Evolutionary conservation across 2,797 vertebrate genomes (phyloP), one percentile per base, ranked within the genome.

Genomic region (Hafferia zeledoni): DNA sequence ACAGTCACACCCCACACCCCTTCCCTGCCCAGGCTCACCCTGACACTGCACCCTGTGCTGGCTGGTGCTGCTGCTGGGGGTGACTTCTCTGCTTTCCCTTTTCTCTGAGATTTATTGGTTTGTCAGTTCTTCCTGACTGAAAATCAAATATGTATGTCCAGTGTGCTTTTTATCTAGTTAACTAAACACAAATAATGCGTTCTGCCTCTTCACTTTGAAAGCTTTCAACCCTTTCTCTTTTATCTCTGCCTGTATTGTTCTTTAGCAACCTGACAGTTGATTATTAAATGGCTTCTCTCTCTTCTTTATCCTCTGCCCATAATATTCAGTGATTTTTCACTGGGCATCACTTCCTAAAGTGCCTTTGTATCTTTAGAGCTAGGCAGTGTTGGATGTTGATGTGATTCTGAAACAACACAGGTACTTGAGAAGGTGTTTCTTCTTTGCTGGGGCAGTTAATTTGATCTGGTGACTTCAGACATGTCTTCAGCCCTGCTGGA

Each of bases 161-260:
- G 79, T 31, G 55, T 60, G 70, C 90, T 93, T 96, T 94, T 93
- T 59, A 89, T 94, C 85, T 57, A 74, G 82, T 94, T 95, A 96
- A 94, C 93, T 91, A 96, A 97, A 95, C 70, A 90, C 80, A 95
- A 94, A 96, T 93, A 88, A 93, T 7, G 65, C 1, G 4, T 83
- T 87, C 84, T 80, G 90, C 76, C 83, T 94, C 90, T 87, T 90
- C 77, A 79, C 46, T 86, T 72, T 52, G 67, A 95, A 93, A 75
- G 89, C 95, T 95, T 96, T 96, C 96, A 95, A 70, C 41, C 31
- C 52, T 67, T 79, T 94, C 67, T 47, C 93, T 96, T 97, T 96
- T 91, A 91, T 95, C 89, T 96, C 80, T 86, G 87, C 52, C 91
- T 79, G 67, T 61, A 77, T 94, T 96, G 85, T 93, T 96, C 91